Conservation (phyloP, 2,113 vertebrate species). For the Oryzias celebensis region DNA sequence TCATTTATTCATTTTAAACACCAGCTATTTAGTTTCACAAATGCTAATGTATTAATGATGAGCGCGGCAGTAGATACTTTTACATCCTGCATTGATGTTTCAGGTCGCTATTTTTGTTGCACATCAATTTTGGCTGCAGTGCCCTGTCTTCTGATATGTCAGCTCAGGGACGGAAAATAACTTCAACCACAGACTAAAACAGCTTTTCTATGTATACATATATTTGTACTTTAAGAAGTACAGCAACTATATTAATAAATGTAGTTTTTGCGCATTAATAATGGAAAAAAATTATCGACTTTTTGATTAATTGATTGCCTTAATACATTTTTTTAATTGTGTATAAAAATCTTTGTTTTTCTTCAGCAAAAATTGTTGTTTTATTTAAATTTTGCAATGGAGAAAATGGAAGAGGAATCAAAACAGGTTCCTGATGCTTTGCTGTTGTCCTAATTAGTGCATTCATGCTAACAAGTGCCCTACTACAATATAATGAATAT, state of each 20-base stretch:
- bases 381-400: no score
- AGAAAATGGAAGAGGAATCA: background rate
- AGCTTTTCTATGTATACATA: no score
- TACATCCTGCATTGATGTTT: conserved; percentile 70
- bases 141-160: conserved; percentile 53
- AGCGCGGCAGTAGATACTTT: conserved; percentile 61
- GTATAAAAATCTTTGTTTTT: no score
- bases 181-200: no score
- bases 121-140: conserved; percentile 57
- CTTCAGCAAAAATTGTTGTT: no score
- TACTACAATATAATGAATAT: conserved; percentile 70
- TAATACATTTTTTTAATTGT: background rate
- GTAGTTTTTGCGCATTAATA: no score
- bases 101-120: conserved; percentile 60
- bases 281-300: no score
- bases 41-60: conserved; percentile 77
- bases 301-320: background rate
- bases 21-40: conserved; percentile 71
- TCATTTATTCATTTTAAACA: conserved; percentile 20
- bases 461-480: conserved; percentile 61
- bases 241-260: no score
- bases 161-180: conserved; percentile 7
- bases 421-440: conserved; percentile 27
- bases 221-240: background rate
- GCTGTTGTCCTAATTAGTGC: conserved; percentile 44